These are phyloP conservation scores for Cliona cf. orientalis DNA, from an alignment of 37 sponge, comb jelly and placozoan genomes.

Conservation along the genomic window DNA sequence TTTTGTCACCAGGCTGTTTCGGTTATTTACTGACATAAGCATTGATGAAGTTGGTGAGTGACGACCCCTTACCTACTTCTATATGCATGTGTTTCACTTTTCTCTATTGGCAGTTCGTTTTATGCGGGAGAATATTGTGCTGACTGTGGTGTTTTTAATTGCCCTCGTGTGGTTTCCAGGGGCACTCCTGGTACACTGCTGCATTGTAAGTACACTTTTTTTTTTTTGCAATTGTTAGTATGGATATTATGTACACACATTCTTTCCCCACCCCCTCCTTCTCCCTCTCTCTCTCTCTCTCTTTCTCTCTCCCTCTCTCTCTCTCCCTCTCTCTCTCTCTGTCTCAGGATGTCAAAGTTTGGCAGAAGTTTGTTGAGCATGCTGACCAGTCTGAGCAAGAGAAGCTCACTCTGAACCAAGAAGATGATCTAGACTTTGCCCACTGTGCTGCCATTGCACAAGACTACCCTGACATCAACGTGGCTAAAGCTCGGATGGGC, in stretches of 20 bases:
- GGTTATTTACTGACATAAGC: constrained; percentile 22
- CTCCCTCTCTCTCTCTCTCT: no score
- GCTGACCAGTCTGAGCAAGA: constrained; percentile 14
- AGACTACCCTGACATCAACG: neutral
- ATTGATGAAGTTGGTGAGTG: constrained; percentile 45
- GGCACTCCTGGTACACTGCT: neutral
- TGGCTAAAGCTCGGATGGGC: neutral
- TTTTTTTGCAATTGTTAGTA: neutral
- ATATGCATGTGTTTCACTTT: neutral
- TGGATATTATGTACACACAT: neutral
- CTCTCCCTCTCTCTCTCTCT: neutral
- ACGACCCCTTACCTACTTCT: neutral
- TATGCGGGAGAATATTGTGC: constrained; percentile 54
- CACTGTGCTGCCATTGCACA: neutral
- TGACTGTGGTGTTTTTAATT: constrained; percentile 21
- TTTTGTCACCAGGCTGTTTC: constrained; percentile 17
- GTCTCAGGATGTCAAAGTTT: constrained; percentile 6
- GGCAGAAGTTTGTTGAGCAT: neutral
- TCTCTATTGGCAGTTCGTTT: constrained; percentile 13
- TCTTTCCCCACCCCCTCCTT: neutral
- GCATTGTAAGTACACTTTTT: neutral
- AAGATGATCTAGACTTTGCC: constrained; percentile 3
- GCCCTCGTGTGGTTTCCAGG: constrained; percentile 34
- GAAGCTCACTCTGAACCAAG: neutral
- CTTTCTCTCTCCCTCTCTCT: no score